Evolutionary conservation across 2,113 vertebrate species (phyloP).

Genomic region (Osmerus mordax): DNA sequence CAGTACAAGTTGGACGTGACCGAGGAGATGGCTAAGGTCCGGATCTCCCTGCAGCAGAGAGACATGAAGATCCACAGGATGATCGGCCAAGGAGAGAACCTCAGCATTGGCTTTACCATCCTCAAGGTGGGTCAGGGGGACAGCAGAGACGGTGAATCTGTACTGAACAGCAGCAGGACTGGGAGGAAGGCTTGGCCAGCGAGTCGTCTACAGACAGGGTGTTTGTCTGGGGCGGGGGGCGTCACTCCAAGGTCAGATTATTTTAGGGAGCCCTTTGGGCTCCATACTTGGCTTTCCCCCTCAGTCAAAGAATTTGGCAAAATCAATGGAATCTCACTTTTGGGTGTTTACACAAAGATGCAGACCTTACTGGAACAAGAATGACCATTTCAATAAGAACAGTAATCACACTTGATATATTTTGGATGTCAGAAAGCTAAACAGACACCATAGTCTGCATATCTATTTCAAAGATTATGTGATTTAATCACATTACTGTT

Average conservation of each 20-base stretch:
- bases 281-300: slow-evolving; percentile 14
- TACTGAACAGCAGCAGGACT: not conserved
- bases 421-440: not conserved
- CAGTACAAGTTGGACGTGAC: slow-evolving; percentile 87
- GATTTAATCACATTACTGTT: no score
- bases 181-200: not conserved
- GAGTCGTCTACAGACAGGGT: not conserved
- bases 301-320: slow-evolving; percentile 25
- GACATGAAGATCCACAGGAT: slow-evolving; percentile 81
- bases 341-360: slow-evolving; percentile 15
- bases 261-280: slow-evolving; percentile 18
- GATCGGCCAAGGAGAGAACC: slow-evolving; percentile 80
- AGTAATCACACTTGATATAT: slow-evolving; percentile 24
- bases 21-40: slow-evolving; percentile 80
- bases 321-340: slow-evolving; percentile 9
- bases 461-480: no score
- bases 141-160: not conserved
- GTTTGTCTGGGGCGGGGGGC: slow-evolving; percentile 9
- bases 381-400: slow-evolving; percentile 27
- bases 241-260: slow-evolving; percentile 16
- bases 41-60: slow-evolving; percentile 87
- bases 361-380: slow-evolving; percentile 33
- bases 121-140: slow-evolving; percentile 74
- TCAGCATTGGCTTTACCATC: slow-evolving; percentile 83
- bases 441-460: not conserved